Evolutionary conservation across 2,888 invertebrate genomes (phyloP).

Genomic region (Phasia obesa): DNA sequence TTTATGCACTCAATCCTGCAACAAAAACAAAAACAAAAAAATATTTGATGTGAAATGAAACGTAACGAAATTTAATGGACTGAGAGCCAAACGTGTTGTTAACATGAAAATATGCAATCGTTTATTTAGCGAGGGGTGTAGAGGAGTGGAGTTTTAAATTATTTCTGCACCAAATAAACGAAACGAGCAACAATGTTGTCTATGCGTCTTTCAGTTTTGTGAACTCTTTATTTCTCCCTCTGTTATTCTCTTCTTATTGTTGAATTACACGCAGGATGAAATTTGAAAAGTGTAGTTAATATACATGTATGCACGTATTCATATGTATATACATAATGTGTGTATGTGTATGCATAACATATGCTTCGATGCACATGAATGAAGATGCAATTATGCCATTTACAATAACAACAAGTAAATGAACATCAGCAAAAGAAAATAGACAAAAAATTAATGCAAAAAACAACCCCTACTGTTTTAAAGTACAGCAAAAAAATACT

Average conservation of each 20-base stretch:
- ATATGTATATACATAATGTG: no score
- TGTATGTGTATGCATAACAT: conserved; percentile 9
- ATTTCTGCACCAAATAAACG: conserved; percentile 56
- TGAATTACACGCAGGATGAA: conserved; percentile 34
- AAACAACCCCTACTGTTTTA: conserved; percentile 55
- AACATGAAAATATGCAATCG: neutral
- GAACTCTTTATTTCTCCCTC: conserved; percentile 8
- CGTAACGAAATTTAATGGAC: conserved; percentile 39
- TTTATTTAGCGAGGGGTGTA: conserved; percentile 17
- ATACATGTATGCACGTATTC: neutral
- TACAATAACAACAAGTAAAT: conserved; percentile 36
- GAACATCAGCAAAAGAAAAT: conserved; percentile 33
- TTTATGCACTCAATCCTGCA: conserved; percentile 43
- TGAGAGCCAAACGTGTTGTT: conserved; percentile 2
- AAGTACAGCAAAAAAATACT: neutral
- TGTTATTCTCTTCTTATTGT: neutral
- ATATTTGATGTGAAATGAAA: conserved; percentile 39
- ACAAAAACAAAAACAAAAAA: conserved; percentile 1
- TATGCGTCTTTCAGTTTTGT: neutral
- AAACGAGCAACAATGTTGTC: conserved; percentile 38
- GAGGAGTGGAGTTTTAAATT: conserved; percentile 40
- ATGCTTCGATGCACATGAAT: conserved; percentile 55
- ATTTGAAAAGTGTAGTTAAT: neutral
- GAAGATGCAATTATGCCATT: conserved; percentile 49
- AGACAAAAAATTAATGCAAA: conserved; percentile 31